Evolutionary conservation across 2,113 vertebrate genomes (phyloP), one percentile per base, ranked within the genome.

Genomic region (Leuciscus idus): DNA sequence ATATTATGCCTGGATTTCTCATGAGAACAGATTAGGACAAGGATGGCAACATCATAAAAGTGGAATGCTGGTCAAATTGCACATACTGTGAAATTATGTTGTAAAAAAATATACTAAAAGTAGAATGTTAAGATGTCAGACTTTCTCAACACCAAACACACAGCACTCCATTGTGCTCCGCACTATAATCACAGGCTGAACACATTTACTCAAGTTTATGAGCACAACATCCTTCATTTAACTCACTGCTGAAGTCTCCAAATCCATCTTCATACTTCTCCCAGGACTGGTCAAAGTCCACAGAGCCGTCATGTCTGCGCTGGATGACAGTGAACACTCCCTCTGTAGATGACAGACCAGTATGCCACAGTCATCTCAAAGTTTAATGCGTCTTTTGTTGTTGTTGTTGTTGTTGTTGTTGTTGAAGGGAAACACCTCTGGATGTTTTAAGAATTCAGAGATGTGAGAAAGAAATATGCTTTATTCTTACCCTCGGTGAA

Each of bases 231-330:
- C 80, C 43, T 84, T 59, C 36, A 72, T 28, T 55, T 30, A 75
- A 75, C 92, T 95, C 93, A 98, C 96, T 94, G 13, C 93, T 89
- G 91, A 98, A 95, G 76, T 94, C 92, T 64, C 97, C 97, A 91
- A 99, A 99, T 21, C 96, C 97, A 0, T 95, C 90, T 88, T 90
- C 90, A 28, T 98, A 99, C 85, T 92, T 94, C 33, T 96, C 94
- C 97, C 98, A 98, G 1, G 93, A 95, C 92, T 95, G 95, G 90
- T 98, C 95, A 93, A 99, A 99, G 90, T 97, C 95, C 48, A 96
- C 88, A 0, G 95, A 97, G 59, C 97, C 97, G 12, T 96, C 93
- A 64, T 57, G 93, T 90, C 97, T 93, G 23, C 88, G 94, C 91
- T 98, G 97, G 92, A 98, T 96, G 52, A 98, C 91, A 12, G 96